phyloP scores from a whole-genome alignment of 2,888 invertebrate genomes.

The Theodoxus fluviatilis region DNA sequence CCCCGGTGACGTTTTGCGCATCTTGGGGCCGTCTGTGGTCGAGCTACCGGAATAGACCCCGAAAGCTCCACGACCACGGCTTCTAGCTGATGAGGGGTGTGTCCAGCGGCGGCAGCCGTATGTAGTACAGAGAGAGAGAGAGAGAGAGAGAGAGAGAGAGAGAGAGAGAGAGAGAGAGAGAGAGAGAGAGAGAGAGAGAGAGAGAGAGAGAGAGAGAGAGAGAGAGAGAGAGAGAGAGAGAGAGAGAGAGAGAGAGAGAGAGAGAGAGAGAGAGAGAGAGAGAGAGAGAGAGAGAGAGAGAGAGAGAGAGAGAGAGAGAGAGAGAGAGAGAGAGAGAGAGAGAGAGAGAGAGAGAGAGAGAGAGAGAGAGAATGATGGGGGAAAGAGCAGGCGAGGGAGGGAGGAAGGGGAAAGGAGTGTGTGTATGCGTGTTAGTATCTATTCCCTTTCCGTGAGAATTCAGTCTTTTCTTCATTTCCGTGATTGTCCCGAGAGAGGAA shows the following conservation, averaged over 20 bases:
- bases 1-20: too few species aligned
- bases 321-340: not conserved
- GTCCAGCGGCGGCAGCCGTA: not conserved
- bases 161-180: conserved; percentile 18
- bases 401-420: too few species aligned
- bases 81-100: too few species aligned
- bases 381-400: too few species aligned
- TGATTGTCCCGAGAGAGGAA: too few species aligned
- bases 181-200: conserved; percentile 15
- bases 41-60: too few species aligned
- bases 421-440: too few species aligned
- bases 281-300: not conserved
- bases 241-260: not conserved
- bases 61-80: too few species aligned
- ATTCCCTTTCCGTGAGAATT: too few species aligned
- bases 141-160: too few species aligned
- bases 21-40: too few species aligned
- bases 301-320: not conserved
- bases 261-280: not conserved
- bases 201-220: not conserved
- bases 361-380: not conserved
- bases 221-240: conserved; percentile 1
- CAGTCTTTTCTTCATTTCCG: too few species aligned
- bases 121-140: not conserved
- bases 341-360: not conserved